phyloP scores from a whole-genome alignment of 2,888 invertebrate species.

The Operophtera brumata region DNA sequence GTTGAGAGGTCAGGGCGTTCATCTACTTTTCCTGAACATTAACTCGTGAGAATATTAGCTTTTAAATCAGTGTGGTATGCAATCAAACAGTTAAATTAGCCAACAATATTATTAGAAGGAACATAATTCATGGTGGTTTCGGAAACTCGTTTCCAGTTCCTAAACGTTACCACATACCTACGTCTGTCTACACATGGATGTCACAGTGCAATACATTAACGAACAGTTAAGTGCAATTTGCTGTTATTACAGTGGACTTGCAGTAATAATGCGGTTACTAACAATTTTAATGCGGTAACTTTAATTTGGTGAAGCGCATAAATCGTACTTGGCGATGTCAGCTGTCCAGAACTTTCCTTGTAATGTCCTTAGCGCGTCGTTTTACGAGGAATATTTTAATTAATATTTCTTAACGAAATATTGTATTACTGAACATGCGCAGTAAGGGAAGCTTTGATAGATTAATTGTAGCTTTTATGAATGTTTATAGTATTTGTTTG shows the following conservation, averaged over 20 bases:
- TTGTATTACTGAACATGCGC: slow-evolving; percentile 31
- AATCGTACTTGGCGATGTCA: slow-evolving; percentile 77
- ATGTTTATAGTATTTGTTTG: background rate
- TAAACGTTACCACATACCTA: background rate
- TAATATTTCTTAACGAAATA: slow-evolving; percentile 69
- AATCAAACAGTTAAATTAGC: background rate
- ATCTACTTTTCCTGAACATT: background rate
- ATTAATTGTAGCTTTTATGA: slow-evolving; percentile 4
- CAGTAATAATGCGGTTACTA: slow-evolving; percentile 72
- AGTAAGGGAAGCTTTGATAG: slow-evolving; percentile 9
- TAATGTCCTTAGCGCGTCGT: slow-evolving; percentile 74
- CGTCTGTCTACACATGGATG: background rate
- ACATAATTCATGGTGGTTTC: background rate
- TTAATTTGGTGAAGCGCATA: slow-evolving; percentile 73
- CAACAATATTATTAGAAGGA: background rate
- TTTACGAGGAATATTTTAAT: slow-evolving; percentile 74
- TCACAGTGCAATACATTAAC: background rate
- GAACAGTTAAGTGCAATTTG: slow-evolving; percentile 23
- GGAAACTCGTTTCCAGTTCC: slow-evolving; percentile 1
- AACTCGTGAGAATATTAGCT: background rate
- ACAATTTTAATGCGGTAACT: slow-evolving; percentile 72
- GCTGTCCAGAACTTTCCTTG: slow-evolving; percentile 76
- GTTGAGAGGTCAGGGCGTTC: slow-evolving; percentile 24
- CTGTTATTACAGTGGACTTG: slow-evolving; percentile 70
- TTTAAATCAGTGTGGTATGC: background rate